phyloP scores from a whole-genome alignment of 2,113 vertebrate species.

The Gulo gulo region DNA sequence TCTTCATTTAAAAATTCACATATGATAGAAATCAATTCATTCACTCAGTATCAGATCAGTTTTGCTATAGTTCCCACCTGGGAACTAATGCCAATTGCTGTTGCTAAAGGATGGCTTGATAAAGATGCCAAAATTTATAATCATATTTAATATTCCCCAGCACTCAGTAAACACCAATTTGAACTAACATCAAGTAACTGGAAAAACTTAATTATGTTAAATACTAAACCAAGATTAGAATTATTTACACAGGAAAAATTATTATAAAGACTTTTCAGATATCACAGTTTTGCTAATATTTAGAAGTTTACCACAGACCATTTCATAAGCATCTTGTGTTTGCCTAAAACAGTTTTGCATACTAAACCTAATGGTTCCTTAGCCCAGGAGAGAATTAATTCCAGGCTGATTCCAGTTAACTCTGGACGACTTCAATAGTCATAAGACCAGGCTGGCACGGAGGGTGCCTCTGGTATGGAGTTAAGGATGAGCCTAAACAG shows the following conservation, averaged over 20 bases:
- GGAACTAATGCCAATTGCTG: not conserved
- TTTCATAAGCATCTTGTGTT: not conserved
- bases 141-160: conserved; percentile 16
- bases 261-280: conserved; percentile 7
- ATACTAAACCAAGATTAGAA: conserved; percentile 5
- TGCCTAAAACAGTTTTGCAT: not conserved
- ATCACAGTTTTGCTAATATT: not conserved
- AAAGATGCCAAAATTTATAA: conserved; percentile 35
- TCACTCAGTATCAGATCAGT: not conserved
- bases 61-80: conserved; percentile 12
- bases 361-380: not conserved
- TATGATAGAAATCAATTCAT: not conserved
- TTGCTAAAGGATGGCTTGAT: not conserved
- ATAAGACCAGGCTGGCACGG: not conserved
- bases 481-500: conserved; percentile 17
- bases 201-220: conserved; percentile 35
- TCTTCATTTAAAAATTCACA: conserved; percentile 37
- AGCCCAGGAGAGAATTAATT: not conserved
- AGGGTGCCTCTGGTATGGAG: not conserved
- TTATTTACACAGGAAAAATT: conserved; percentile 26
- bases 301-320: conserved; percentile 6
- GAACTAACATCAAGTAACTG: conserved; percentile 40
- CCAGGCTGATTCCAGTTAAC: conserved; percentile 2
- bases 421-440: not conserved
- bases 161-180: conserved; percentile 17